phyloP scores from a whole-genome alignment of 2,888 invertebrate species.

The Apotomis turbidana region DNA sequence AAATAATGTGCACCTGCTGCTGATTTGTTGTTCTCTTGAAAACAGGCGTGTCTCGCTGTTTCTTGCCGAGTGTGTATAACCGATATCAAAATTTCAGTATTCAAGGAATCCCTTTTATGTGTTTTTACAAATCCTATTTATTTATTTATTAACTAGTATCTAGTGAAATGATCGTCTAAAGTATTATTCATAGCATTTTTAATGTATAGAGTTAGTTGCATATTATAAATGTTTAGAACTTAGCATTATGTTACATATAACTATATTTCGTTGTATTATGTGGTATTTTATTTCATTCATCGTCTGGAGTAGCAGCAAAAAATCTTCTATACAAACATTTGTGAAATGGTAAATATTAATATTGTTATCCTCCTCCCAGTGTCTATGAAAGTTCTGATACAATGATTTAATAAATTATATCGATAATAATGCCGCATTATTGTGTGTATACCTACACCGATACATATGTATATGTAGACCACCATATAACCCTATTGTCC shows the following conservation, averaged over 20 bases:
- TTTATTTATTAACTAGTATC: slow-evolving; percentile 37
- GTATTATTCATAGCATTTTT: slow-evolving; percentile 46
- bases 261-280: slow-evolving; percentile 22
- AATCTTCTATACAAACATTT: slow-evolving; percentile 4
- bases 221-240: slow-evolving; percentile 32
- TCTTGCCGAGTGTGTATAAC: neutral
- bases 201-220: slow-evolving; percentile 43
- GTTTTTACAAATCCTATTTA: slow-evolving; percentile 6
- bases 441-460: neutral
- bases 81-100: neutral
- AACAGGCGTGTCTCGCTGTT: too few relatives aligned
- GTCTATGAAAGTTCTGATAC: slow-evolving; percentile 22
- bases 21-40: too few relatives aligned
- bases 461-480: too few relatives aligned
- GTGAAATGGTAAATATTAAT: slow-evolving; percentile 3
- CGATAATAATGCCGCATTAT: neutral
- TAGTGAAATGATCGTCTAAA: slow-evolving; percentile 38
- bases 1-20: too few relatives aligned
- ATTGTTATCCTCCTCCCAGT: slow-evolving; percentile 22
- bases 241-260: slow-evolving; percentile 36
- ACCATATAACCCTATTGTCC: too few relatives aligned
- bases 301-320: neutral
- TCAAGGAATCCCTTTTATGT: neutral
- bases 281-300: slow-evolving; percentile 14
- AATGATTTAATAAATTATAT: slow-evolving; percentile 26